Base-by-base conservation (phyloP, 2,888 invertebrate species). In the Platycheirus albimanus region DNA sequence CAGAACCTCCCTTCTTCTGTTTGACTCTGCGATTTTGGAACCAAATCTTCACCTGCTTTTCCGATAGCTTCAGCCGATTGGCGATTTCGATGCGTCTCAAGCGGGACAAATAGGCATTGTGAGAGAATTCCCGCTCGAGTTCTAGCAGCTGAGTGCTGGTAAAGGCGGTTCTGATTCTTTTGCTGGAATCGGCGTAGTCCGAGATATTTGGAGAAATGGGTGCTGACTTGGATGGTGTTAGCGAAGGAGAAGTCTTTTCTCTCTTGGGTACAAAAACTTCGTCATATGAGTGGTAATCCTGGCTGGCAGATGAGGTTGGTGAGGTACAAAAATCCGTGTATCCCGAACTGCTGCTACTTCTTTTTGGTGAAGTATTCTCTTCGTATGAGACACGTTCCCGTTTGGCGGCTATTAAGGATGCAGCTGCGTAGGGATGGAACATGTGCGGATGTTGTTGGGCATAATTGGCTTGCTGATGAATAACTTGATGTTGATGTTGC, bases 41-140 rank as follows among this genome's bases (percentile, higher is more conserved):
- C 98, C 98, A 97, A 86, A 96, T 96, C 90, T 96, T 98, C 85
- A 98, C 98, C 92, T 98, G 98, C 88, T 98, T 98, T 90, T 98
- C 98, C 0, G 97, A 97, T 0, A 98, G 91, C 61, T 96, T 94
- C 78, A 98, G 91, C 85, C 95, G 94, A 28, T 96, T 97, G 3
- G 98, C 98, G 67, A 98, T 98, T 91, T 98, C 98, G 85, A 98
- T 98, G 74, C 98, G 92, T 63, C 98, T 92, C 85, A 98, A 90
- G 45, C 98, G 93, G 0, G 97, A 97, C 36, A 98, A 91, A 88
- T 98, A 98, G 94, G 97, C 97, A 89, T 97, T 98, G 86, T 94
- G 91, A 0, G 96, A 92, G 90, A 98, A 98, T 89, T 98, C 98
- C 63, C 97, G 91, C 90, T 98, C 98, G 71, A 98, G 91, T 87